Conservation (phyloP, 2,888 invertebrate genomes). For the Seladonia tumulorum region DNA sequence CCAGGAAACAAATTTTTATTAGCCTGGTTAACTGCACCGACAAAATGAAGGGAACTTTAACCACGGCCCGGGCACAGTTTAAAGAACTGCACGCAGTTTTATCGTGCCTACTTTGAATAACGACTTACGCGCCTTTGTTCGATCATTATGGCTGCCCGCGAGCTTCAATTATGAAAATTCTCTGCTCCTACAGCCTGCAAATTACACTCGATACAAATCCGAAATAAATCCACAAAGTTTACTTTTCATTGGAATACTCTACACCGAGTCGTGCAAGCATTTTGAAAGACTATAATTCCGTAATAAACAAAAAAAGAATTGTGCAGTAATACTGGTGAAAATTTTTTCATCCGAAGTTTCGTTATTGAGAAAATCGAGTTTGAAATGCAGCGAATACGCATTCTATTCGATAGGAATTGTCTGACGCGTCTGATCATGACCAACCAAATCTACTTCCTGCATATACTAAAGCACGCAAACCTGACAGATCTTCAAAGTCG, state of each 20-base stretch:
- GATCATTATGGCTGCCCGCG: neutral
- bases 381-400: too few relatives aligned
- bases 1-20: slow-evolving; percentile 4
- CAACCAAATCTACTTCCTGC: too few relatives aligned
- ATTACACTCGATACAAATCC: neutral
- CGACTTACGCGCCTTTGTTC: neutral
- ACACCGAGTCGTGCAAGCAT: accelerated
- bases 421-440: too few relatives aligned
- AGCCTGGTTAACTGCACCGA: slow-evolving; percentile 12
- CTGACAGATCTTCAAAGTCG: too few relatives aligned
- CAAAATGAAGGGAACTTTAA: slow-evolving; percentile 6
- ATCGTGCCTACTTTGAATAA: neutral
- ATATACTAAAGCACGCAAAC: too few relatives aligned
- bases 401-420: too few relatives aligned
- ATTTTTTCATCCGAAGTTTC: too few relatives aligned
- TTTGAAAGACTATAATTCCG: too few relatives aligned
- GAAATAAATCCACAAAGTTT: neutral
- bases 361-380: too few relatives aligned
- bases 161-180: neutral
- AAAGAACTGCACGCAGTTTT: neutral
- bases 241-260: neutral
- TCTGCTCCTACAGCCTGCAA: neutral
- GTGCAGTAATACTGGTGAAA: too few relatives aligned
- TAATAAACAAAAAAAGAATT: too few relatives aligned
- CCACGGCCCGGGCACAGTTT: neutral